Evolutionary conservation across 2,113 vertebrate species (phyloP), one percentile per base, ranked within the genome.

Genomic region (Nannospalax galili): DNA sequence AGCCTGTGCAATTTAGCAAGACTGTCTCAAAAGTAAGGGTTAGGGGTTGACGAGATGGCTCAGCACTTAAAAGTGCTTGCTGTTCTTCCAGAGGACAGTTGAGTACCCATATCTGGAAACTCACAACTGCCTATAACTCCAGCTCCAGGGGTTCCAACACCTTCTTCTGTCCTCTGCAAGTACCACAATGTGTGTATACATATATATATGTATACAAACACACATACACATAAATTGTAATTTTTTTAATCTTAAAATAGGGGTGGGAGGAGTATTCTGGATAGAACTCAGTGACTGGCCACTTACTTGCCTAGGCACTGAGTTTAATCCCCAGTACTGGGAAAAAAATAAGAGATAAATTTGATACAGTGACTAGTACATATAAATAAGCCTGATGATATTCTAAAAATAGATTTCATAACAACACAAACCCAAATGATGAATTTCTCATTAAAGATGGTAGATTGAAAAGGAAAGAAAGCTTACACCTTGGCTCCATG

Each of bases 331-430:
- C 37, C 37, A 74, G 37, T 42, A 74, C 42, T 40, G 10, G 37
- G 6, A 11, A 1, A 40, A 10, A 26, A 74, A 22, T 19, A 74
- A 14, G 20, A 26, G 10, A 74, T 19, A 74, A 26, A 74, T 42
- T 74, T 74, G 22, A 74, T 74, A 26, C 42, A 4, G 19, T 75
- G 62, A 91, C 42, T 42, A 78, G 64, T n/a, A 62, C 80, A 15
- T 70, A 75, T 74, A 67, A 74, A 81, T 72, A 88, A 30, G 15
- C 24, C 16, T 19, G 45, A 20, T 8, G 32, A 7, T 79, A 60
- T 84, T 84, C 40, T 85, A 88, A 32, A 95, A 88, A 56, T 52
- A 6, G 1, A 74, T 93, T 96, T 91, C 45, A 70, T 85, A 92
- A 22, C 74, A 60, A 94, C 87, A 19, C 72, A 72, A 77, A 78